Base-by-base conservation (phyloP, 92 coral and sea anemone genomes). In the Diadumene lineata region DNA sequence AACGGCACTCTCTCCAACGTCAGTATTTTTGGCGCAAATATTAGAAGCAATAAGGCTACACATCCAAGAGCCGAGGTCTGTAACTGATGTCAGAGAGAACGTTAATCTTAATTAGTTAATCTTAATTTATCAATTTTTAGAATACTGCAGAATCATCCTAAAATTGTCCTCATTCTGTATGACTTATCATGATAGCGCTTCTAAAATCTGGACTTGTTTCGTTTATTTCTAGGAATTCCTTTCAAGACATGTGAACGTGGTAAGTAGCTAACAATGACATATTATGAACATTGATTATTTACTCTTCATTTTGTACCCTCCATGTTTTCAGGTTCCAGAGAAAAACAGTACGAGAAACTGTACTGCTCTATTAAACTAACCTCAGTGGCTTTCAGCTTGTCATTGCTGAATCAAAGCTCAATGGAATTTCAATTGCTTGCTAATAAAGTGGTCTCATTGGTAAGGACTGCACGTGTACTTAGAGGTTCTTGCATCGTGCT, bases 311-410 rank as follows among this genome's bases (percentile, higher is more conserved):
- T 60, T 7, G 7, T 23, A 1, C 29, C 24, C 7, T 27, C 32
- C 19, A 11, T 53, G 58, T 21, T 53, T 21, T 53, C 58, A 53
- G 58, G 58, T 13, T 53, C 58, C 4, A 53, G 24, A 53, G 8
- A 68, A 21, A 43, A 26, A 16, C 28, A 58, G 25, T 15, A 19
- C 2, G 33, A n/a, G 25, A 22, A 16, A 10, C 26, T 72, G 18
- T 21, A 23, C 55, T 56, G 65, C 48, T 0, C 77, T 0, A 32
- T 72, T 33, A 72, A 72, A 32, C 66, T 72, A 16, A 72, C 77
- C 33, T 56, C 66, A 7, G 77, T 72, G 1, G 23, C 11, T 10
- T 72, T 72, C 29, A 72, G 51, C 31, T 24, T 72, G 22, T 30
- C 48, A 17, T 34, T 72, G 31, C 15, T 57, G 66, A 72, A 72